These are phyloP conservation scores for Tolypeutes matacus DNA, from an alignment of 2,797 vertebrate genomes.

Conservation along the genomic window DNA sequence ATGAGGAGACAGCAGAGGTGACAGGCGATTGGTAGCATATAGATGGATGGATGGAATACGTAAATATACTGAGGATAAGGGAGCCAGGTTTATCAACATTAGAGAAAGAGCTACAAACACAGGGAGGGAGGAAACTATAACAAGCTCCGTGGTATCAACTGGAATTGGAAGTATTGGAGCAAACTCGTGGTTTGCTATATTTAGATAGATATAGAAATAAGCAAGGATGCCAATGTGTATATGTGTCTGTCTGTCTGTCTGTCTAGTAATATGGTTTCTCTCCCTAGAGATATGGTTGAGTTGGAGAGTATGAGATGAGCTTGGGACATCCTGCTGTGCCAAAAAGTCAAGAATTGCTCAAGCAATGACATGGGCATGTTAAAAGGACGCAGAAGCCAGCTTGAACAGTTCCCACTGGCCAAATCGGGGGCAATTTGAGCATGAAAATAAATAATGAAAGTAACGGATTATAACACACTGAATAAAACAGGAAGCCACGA, in stretches of 20 bases:
- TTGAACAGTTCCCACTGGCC: neutral
- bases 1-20: neutral
- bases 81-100: accelerated
- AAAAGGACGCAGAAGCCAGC: neutral
- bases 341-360: too few species aligned
- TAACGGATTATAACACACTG: neutral
- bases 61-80: accelerated
- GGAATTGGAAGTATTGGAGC: accelerated
- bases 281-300: too few species aligned
- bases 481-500: neutral
- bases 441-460: neutral
- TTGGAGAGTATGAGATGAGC: accelerated
- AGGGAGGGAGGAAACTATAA: accelerated
- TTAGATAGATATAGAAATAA: neutral
- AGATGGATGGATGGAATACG: accelerated
- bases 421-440: neutral
- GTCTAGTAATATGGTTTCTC: accelerated
- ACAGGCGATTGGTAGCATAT: neutral
- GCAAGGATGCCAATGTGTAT: accelerated
- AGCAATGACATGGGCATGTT: accelerated
- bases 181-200: accelerated
- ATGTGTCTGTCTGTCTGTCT: too few species aligned
- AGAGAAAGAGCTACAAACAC: accelerated
- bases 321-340: accelerated
- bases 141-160: accelerated